phyloP scores from a whole-genome alignment of 2,888 invertebrate species.

The Serrognathus titanus region DNA sequence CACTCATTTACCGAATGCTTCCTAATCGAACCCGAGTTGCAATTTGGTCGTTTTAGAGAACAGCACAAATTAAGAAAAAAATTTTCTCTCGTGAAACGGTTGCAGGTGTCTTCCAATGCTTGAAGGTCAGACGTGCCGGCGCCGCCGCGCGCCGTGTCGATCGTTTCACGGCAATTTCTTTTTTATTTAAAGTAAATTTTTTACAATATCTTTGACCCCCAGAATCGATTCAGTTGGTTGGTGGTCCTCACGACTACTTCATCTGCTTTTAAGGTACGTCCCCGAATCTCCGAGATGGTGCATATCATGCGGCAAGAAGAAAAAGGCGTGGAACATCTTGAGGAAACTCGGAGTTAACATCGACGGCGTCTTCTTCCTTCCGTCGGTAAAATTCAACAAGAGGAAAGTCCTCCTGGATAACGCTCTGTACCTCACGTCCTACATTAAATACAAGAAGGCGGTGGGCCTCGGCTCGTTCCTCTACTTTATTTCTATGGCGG shows the following conservation, averaged over 20 bases:
- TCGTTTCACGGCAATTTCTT: too few relatives aligned
- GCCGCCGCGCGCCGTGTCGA: too few relatives aligned
- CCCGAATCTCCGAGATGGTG: constrained; percentile 10
- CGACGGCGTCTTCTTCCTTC: constrained; percentile 1
- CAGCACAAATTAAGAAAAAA: too few relatives aligned
- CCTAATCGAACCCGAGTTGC: neutral
- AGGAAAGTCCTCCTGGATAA: neutral
- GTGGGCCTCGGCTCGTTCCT: neutral
- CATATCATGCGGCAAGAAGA: constrained; percentile 4
- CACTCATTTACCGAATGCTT: neutral
- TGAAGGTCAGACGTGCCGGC: neutral
- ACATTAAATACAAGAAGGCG: neutral
- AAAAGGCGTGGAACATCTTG: constrained; percentile 5
- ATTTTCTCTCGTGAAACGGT: too few relatives aligned
- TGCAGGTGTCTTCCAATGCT: neutral
- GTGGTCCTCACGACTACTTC: neutral
- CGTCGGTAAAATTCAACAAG: constrained; percentile 2
- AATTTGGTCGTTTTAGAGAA: too few relatives aligned
- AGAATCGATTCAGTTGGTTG: too few relatives aligned
- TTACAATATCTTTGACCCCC: too few relatives aligned
- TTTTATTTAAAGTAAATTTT: too few relatives aligned
- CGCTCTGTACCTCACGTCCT: neutral
- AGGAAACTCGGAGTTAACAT: neutral
- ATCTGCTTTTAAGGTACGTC: constrained; percentile 1
- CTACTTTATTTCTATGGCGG: neutral